Evolutionary conservation across 2,113 vertebrate species (phyloP), one percentile per base, ranked within the genome.

Genomic region (Anser cygnoides): DNA sequence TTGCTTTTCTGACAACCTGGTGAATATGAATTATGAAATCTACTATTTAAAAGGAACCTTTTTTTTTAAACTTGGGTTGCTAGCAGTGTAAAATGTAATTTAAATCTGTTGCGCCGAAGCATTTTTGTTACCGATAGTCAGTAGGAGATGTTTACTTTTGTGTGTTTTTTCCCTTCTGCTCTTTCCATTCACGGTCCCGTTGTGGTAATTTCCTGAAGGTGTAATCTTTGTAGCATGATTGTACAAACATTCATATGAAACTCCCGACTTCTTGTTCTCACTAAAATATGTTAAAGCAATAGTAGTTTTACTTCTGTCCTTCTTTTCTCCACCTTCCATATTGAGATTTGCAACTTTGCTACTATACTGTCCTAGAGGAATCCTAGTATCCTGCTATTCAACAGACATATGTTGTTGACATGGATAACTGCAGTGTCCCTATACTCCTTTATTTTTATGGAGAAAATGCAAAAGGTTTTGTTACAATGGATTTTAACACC

Each of bases 191-290:
- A 92, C 83, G 11, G 73, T 66, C 93, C 93, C 13, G 0, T 95
- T 84, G 94, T 97, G 96, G 95, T 97, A 83, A 87, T 76, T 93
- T 88, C 72, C 92, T 92, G 93, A 78, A 72, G 95, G 95, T 97
- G 97, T 98, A 95, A 97, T 97, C 93, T 96, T 97, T 97, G 97
- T 98, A 98, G 98, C 98, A 98, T 98, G 98, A 97, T 97, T 97
- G 96, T 98, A 96, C 97, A 97, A 97, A 91, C 92, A 88, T 95
- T 37, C 96, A 92, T 97, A 95, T 95, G 96, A 96, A 84, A 97
- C 95, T 71, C 95, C 94, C 82, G 90, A 94, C 95, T 97, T 80
- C 93, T 95, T 95, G 93, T 97, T 96, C 95, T 96, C 95, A 95
- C 95, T 95, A 59, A 96, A 96, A 93, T 97, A 94, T 91, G 97